Base-by-base conservation (phyloP, 1,140 invertebrate species). In the Drosophila chauvacae region DNA sequence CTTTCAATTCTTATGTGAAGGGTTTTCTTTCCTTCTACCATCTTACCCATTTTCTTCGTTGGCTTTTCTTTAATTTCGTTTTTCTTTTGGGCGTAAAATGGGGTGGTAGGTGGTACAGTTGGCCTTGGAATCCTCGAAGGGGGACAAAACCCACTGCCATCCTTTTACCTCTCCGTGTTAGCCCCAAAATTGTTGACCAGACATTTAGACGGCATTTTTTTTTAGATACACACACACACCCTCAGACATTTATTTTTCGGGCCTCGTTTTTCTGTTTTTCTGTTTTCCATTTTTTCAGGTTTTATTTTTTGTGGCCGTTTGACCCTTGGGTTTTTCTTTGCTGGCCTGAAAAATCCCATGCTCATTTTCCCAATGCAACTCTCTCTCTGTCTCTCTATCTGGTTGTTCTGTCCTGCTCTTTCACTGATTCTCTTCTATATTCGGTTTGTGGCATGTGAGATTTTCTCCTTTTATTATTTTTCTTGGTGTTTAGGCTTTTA, bases 151-250 rank as follows among this genome's bases (percentile, higher is more conserved):
- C 69, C 55, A 28, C 51, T 42, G 5, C 16, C 48, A n/a, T 13
- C 64, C 60, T 13, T 18, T 7, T 16, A n/a, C 35, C n/a, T 14
- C 7, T 7, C 33, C 23, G 6, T 44, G 33, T 50, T 33, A 51
- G 60, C 37, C 45, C 42, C 57, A 65, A 65, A 71, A 71, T 69
- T 70, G 44, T 59, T 74, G 71, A 45, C 60, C 64, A 82, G 64
- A 83, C 75, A 66, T 64, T 82, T 78, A 30, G 80, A 68, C 75
- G 80, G 45, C 68, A 50, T 28, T 28, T 28, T 28, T 64, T 68
- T 35, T 64, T 26, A 35, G 62, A 51, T 33, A 51, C 50, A 63
- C 51, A 56, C 9, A 23, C 11, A 56, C 33, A 56, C 55, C 20
- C 55, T 41, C 55, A 45, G 16, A 45, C 57, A 44, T 58, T 58